Conservation (phyloP, 1,140 invertebrate genomes). For the Diuraphis noxia region DNA sequence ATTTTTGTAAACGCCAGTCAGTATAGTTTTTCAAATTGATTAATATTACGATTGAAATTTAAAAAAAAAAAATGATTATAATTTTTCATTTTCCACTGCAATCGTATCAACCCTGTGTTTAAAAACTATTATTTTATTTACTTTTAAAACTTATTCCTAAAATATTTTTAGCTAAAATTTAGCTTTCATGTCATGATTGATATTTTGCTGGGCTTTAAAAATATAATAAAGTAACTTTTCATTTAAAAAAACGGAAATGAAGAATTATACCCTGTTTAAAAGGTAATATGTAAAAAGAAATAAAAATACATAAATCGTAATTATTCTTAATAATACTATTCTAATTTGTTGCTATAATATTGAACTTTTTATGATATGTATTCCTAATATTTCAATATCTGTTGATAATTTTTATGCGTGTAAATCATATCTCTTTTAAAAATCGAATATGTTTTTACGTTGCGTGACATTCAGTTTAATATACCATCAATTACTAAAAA, state of each 20-base stretch:
- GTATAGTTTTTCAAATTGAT: not conserved
- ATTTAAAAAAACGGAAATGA: not conserved
- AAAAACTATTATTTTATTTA: not conserved
- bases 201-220: not conserved
- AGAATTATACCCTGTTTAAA: not conserved
- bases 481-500: not conserved
- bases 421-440: not conserved
- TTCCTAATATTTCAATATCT: not conserved
- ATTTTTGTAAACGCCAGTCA: slow-evolving; percentile 3
- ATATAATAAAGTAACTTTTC: not conserved
- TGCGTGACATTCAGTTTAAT: not conserved
- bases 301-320: not conserved
- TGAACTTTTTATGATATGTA: too few species aligned
- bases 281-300: not conserved
- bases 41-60: not conserved
- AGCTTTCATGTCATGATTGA: not conserved
- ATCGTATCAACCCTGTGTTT: not conserved
- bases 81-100: not conserved
- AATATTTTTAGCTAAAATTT: not conserved
- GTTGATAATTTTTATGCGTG: not conserved
- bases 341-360: too few species aligned
- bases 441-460: not conserved
- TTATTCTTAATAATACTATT: not conserved
- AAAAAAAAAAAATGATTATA: not conserved
- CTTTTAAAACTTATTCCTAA: not conserved